A percentile compares a stretch with the other conserved stretches of the same genome.
These are phyloP conservation scores for Balaeniceps rex DNA, from an alignment of 2,113 vertebrate species.

Conservation along the genomic window DNA sequence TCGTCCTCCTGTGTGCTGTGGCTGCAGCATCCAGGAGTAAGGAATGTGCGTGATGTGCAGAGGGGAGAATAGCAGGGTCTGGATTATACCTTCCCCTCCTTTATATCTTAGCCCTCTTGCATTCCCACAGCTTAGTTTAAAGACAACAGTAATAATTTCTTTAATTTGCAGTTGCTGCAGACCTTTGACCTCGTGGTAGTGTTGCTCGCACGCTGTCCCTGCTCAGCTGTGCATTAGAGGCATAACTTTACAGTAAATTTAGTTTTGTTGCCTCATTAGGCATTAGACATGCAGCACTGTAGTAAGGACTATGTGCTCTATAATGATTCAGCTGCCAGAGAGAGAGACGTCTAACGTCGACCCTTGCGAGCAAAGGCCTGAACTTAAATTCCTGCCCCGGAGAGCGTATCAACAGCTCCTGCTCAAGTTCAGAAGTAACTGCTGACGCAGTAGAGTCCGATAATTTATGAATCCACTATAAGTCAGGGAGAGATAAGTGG, in stretches of 20 bases:
- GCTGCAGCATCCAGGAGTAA: background rate
- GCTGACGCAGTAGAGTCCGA: background rate
- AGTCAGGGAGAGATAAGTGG: background rate
- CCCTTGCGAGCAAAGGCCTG: background rate
- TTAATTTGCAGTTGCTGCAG: background rate
- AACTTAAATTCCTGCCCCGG: slow-evolving; percentile 1
- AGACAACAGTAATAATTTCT: background rate
- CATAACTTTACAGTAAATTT: slow-evolving; percentile 6
- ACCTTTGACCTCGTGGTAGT: background rate
- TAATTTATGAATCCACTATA: background rate
- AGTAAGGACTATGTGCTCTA: background rate
- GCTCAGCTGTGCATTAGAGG: background rate
- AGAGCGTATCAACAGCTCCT: background rate
- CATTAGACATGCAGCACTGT: background rate
- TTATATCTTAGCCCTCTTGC: background rate
- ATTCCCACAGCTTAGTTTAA: background rate
- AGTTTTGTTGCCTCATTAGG: slow-evolving; percentile 20
- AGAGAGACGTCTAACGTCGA: background rate
- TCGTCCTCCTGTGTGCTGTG: background rate
- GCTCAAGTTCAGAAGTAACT: background rate
- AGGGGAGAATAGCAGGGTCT: background rate
- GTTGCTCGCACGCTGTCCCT: background rate
- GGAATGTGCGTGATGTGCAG: background rate
- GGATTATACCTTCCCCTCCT: background rate
- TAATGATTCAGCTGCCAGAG: background rate